Conservation (phyloP, 2,113 vertebrate genomes). For the Paradoxurus hermaphroditus region DNA sequence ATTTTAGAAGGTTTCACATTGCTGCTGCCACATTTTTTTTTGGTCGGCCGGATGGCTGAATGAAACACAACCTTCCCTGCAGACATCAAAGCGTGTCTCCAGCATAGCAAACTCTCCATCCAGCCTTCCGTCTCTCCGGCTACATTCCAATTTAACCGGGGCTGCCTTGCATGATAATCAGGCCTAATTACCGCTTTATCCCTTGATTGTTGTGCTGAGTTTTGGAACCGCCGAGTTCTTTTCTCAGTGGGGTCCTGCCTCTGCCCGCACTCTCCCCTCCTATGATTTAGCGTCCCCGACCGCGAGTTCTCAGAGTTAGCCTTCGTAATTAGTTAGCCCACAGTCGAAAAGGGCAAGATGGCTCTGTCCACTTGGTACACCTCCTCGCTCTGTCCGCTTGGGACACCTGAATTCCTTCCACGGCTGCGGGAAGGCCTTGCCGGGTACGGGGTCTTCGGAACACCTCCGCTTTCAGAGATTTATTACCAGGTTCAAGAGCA, state of each 20-base stretch:
- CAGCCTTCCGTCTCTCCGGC: slow-evolving; percentile 81
- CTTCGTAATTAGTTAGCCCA: slow-evolving; percentile 75
- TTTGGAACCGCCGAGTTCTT: slow-evolving; percentile 75
- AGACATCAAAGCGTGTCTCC: slow-evolving; percentile 83
- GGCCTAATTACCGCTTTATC: slow-evolving; percentile 85
- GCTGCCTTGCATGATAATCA: slow-evolving; percentile 87
- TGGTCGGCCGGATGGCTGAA: slow-evolving; percentile 67
- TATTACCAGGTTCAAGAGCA: slow-evolving; percentile 45
- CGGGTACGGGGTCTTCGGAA: not conserved
- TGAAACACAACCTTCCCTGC: slow-evolving; percentile 72
- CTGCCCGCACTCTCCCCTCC: slow-evolving; percentile 65
- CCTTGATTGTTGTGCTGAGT: slow-evolving; percentile 82
- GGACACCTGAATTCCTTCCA: not conserved
- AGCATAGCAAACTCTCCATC: slow-evolving; percentile 77
- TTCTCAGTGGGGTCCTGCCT: slow-evolving; percentile 74
- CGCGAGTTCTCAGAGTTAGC: slow-evolving; percentile 9
- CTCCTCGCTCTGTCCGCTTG: not conserved
- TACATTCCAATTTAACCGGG: slow-evolving; percentile 83
- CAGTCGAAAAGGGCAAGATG: slow-evolving; percentile 60
- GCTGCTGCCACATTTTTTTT: slow-evolving; percentile 63
- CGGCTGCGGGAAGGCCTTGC: slow-evolving; percentile 13
- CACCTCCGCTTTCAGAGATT: slow-evolving; percentile 24
- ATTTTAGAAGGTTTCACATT: slow-evolving; percentile 41
- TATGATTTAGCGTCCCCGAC: slow-evolving; percentile 69
- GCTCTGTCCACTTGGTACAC: not conserved